Conservation (phyloP, 2,888 invertebrate genomes). For the Eledone cirrhosa region DNA sequence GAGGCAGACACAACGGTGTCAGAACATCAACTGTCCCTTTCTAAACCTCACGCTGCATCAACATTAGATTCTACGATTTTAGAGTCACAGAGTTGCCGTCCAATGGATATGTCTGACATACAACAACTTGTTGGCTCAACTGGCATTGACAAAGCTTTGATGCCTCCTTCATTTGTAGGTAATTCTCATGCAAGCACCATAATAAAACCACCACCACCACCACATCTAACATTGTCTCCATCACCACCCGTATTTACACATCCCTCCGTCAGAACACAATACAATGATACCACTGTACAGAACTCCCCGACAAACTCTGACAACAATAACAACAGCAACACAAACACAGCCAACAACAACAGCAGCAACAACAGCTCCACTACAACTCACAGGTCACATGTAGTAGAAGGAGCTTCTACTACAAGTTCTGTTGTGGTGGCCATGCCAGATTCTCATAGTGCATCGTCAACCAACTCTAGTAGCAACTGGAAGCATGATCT, state of each 20-base stretch:
- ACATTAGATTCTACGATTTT: slow-evolving; percentile 10
- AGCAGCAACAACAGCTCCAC: too few species aligned
- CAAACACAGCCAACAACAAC: too few species aligned
- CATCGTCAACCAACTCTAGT: slow-evolving; percentile 4
- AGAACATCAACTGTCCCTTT: slow-evolving; percentile 21
- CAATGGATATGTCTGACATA: not conserved
- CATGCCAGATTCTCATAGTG: slow-evolving; percentile 8
- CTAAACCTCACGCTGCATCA: slow-evolving; percentile 8
- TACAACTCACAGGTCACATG: too few species aligned
- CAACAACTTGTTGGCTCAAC: slow-evolving; percentile 7
- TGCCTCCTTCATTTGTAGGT: slow-evolving; percentile 22
- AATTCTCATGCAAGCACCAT: slow-evolving; percentile 1
- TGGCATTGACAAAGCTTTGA: slow-evolving; percentile 9
- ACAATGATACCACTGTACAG: not conserved
- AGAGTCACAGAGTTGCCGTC: slow-evolving; percentile 14
- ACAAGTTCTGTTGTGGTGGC: too few species aligned
- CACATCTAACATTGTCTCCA: slow-evolving; percentile 8
- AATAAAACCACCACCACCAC: not conserved
- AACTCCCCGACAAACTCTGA: too few species aligned
- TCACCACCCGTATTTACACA: slow-evolving; percentile 1
- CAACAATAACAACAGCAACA: too few species aligned
- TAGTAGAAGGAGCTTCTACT: too few species aligned
- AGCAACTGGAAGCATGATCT: slow-evolving; percentile 4
- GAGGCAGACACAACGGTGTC: slow-evolving; percentile 20
- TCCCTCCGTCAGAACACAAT: not conserved